A percentile compares a stretch with the other conserved stretches of the same genome.
phyloP scores from a whole-genome alignment of 1,140 invertebrate genomes.

The Globodera rostochiensis region DNA sequence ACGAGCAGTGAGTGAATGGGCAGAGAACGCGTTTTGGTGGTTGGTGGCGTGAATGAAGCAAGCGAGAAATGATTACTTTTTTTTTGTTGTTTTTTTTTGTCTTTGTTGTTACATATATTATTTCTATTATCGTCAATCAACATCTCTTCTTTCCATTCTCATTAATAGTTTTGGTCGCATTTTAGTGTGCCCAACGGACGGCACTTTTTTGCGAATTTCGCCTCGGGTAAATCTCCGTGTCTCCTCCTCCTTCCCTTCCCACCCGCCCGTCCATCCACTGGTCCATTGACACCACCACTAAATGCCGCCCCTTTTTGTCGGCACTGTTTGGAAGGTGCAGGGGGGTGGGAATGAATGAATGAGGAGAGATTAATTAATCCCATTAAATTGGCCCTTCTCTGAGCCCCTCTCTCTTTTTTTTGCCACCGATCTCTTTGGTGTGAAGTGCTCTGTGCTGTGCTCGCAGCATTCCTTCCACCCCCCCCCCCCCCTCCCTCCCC shows the following conservation, averaged over 20 bases:
- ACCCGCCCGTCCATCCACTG: background rate
- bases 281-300: background rate
- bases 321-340: conserved; percentile 6
- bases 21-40: background rate
- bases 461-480: too few relatives aligned
- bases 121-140: too few relatives aligned
- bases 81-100: too few relatives aligned
- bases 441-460: background rate
- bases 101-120: too few relatives aligned
- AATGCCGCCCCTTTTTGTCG: background rate
- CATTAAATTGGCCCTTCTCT: conserved; percentile 1
- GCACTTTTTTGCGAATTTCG: background rate
- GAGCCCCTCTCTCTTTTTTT: background rate
- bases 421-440: background rate
- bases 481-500: too few relatives aligned
- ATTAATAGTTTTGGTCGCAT: too few relatives aligned
- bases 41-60: background rate
- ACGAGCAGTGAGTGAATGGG: conserved; percentile 28
- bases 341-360: background rate
- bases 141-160: too few relatives aligned
- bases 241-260: background rate
- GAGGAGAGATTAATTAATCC: conserved; percentile 18
- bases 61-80: too few relatives aligned
- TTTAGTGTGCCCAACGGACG: too few relatives aligned
- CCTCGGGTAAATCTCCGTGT: background rate